A percentile compares a stretch with the other conserved stretches of the same genome.
Evolutionary conservation across 2,888 invertebrate species (phyloP).

Genomic region (Creontiades dilutus): DNA sequence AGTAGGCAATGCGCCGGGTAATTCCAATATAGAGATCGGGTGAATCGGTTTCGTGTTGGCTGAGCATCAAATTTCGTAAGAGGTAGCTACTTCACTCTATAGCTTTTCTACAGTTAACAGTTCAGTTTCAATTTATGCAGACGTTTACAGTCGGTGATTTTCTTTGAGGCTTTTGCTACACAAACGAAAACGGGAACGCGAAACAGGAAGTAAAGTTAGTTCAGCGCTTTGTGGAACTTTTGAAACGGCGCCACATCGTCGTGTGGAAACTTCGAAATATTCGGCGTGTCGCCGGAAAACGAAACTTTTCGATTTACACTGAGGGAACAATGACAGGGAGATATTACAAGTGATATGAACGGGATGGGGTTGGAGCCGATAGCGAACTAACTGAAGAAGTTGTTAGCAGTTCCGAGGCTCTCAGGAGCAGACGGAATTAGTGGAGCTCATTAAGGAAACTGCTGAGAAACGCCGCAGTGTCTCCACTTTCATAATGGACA

Average conservation of each 20-base stretch:
- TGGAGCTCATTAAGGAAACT: slow-evolving; percentile 20
- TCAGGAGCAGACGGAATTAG: slow-evolving; percentile 26
- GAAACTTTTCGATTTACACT: neutral
- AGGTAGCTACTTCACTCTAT: too few relatives aligned
- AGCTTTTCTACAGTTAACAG: too few relatives aligned
- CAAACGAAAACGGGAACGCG: too few relatives aligned
- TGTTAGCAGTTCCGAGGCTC: slow-evolving; percentile 2
- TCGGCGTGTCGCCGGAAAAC: neutral
- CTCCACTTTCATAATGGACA: slow-evolving; percentile 15
- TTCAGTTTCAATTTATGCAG: too few relatives aligned
- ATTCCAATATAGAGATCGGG: too few relatives aligned
- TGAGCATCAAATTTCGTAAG: too few relatives aligned
- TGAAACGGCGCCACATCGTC: neutral
- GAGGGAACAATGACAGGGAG: neutral
- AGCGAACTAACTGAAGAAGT: slow-evolving; percentile 17
- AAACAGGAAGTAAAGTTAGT: too few relatives aligned
- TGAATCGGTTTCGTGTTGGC: too few relatives aligned
- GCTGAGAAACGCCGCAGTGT: slow-evolving; percentile 14
- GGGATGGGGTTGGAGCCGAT: neutral
- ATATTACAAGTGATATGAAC: neutral
- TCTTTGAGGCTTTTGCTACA: too few relatives aligned
- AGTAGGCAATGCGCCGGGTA: too few relatives aligned
- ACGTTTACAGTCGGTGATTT: too few relatives aligned
- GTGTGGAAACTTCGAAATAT: neutral
- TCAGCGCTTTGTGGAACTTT: too few relatives aligned